These are phyloP conservation scores for Arnoldichthys spilopterus DNA, from an alignment of 2,797 vertebrate species.

Conservation along the genomic window DNA sequence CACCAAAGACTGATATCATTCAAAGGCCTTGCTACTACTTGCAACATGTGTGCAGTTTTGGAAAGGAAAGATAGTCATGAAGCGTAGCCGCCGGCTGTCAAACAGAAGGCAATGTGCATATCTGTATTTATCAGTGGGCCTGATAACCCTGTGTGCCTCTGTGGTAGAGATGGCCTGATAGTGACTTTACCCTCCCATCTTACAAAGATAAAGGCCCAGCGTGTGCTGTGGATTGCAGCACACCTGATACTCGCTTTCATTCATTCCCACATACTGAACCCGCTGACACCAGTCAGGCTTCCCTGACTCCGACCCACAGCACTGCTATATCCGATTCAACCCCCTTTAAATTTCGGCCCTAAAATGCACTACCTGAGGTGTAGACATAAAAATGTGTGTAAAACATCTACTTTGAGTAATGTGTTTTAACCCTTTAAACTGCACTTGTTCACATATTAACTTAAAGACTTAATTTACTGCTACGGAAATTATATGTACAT, in stretches of 20 bases:
- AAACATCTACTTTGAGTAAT: neutral
- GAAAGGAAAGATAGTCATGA: conserved; percentile 7
- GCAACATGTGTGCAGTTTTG: conserved; percentile 38
- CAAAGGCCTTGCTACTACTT: conserved; percentile 1
- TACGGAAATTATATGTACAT: neutral
- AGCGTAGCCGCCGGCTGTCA: conserved; percentile 40
- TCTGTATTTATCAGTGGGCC: conserved; percentile 66
- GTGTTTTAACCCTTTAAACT: neutral
- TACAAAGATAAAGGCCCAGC: conserved; percentile 64
- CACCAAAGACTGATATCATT: conserved; percentile 11
- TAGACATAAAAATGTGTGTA: neutral
- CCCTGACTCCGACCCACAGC: conserved; percentile 34
- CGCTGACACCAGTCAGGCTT: conserved; percentile 38
- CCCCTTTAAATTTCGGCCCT: neutral
- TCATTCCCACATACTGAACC: conserved; percentile 51
- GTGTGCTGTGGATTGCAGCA: conserved; percentile 51
- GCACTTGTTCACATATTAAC: neutral
- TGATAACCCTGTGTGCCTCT: conserved; percentile 73
- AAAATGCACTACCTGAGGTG: neutral
- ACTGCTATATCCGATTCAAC: neutral
- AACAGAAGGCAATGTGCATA: conserved; percentile 58
- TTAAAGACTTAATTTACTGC: neutral
- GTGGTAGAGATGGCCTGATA: conserved; percentile 60
- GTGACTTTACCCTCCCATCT: conserved; percentile 53
- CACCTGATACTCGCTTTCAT: conserved; percentile 53